A percentile compares a stretch with the other conserved stretches of the same genome.
Conservation (phyloP, 2,888 invertebrate species). For the Volucella inflata region DNA sequence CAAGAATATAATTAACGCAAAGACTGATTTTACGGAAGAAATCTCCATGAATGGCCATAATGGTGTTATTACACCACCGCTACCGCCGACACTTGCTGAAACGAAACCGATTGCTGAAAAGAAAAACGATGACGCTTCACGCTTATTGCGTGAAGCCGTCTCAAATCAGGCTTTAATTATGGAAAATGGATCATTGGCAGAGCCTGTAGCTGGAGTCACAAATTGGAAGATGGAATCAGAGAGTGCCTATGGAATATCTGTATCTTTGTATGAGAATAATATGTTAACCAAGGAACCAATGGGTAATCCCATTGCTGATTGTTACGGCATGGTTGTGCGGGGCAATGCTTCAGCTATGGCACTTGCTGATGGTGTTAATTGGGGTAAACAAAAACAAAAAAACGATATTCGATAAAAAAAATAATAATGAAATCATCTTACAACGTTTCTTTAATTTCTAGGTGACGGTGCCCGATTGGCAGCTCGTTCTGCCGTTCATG, state of each 20-base stretch:
- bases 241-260: conserved; percentile 84
- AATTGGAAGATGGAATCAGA: conserved; percentile 84
- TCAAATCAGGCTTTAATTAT: conserved; percentile 79
- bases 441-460: conserved; percentile 75
- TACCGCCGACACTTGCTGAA: conserved; percentile 29
- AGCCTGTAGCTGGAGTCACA: conserved; percentile 82
- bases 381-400: conserved; percentile 86
- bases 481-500: conserved; percentile 93
- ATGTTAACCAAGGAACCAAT: conserved; percentile 88
- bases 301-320: conserved; percentile 94
- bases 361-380: conserved; percentile 95
- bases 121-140: conserved; percentile 78
- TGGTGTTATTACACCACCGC: conserved; percentile 54
- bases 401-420: background rate
- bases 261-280: conserved; percentile 93
- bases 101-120: conserved; percentile 69
- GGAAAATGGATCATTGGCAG: conserved; percentile 67
- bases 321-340: conserved; percentile 90
- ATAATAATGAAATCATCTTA: conserved; percentile 10
- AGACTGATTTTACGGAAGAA: conserved; percentile 79
- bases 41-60: conserved; percentile 64
- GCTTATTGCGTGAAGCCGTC: conserved; percentile 81
- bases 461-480: conserved; percentile 92
- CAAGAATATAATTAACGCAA: conserved; percentile 80
- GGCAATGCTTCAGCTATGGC: conserved; percentile 91